Conservation (phyloP, 2,888 invertebrate species). For the Cetonia aurata region DNA sequence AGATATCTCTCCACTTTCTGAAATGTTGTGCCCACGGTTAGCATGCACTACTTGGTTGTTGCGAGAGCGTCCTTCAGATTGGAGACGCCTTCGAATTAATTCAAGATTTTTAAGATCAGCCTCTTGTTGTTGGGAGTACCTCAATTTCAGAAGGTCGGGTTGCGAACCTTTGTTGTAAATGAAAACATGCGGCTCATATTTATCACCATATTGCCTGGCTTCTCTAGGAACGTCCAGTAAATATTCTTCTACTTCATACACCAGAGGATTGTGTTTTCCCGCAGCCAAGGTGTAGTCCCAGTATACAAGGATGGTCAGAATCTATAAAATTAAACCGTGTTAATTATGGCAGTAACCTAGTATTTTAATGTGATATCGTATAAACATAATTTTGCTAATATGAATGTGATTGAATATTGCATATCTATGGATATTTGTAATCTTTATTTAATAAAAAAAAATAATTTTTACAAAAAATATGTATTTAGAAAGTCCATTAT, state of each 20-base stretch:
- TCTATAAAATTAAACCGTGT: constrained; percentile 36
- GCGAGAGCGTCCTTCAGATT: background rate
- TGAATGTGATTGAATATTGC: too few relatives aligned
- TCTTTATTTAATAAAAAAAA: too few relatives aligned
- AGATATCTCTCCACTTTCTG: background rate
- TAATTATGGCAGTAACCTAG: constrained; percentile 16
- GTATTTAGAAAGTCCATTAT: too few relatives aligned
- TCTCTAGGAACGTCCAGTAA: constrained; percentile 46
- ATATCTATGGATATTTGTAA: too few relatives aligned
- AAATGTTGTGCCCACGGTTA: background rate
- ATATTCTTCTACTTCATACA: constrained; percentile 47
- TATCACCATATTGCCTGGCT: constrained; percentile 46
- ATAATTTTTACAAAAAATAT: too few relatives aligned
- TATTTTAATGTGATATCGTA: background rate
- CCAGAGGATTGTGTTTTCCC: constrained; percentile 40
- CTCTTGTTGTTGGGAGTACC: constrained; percentile 61
- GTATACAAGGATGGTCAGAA: constrained; percentile 21
- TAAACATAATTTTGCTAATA: too few relatives aligned
- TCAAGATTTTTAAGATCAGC: constrained; percentile 51
- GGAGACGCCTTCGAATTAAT: constrained; percentile 18
- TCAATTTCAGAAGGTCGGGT: constrained; percentile 58
- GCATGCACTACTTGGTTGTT: background rate
- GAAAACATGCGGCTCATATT: constrained; percentile 53
- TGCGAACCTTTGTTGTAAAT: constrained; percentile 57
- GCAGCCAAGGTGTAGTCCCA: constrained; percentile 12